Evolutionary conservation across 2,113 vertebrate species (phyloP), one percentile per base, ranked within the genome.

Genomic region (Vanacampus margaritifer): DNA sequence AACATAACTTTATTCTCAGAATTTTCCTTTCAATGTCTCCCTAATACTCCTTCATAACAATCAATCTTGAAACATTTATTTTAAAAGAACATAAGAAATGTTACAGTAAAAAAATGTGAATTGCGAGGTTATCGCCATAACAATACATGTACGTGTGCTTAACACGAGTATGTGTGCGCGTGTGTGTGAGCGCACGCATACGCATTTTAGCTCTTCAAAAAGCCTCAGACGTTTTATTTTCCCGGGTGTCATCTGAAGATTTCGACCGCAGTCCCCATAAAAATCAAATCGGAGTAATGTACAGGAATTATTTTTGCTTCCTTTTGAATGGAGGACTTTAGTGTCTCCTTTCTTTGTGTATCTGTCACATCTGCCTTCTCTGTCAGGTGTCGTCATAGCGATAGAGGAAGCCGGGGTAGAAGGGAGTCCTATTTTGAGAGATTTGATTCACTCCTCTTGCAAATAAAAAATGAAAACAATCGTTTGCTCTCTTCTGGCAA

Each of bases 61-160:
- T 76, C 80, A 82, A 85, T 88, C 78, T 86, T 79, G 79, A 87
- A 79, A 86, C 63, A 79, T 72, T 79, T 83, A 85, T 83, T 79
- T 85, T 83, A 88, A 83, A 80, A 78, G 36, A 81, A 70, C 82
- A 83, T 81, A 82, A 82, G 71, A 88, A 85, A 83, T 87, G 88
- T 91, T 88, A 88, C 80, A 84, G 86, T 85, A 70, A 89, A 84
- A 32, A 89, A 90, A 90, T 90, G 89, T 92, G 81, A 86, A 54
- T 62, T 70, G 81, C 74, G 65, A 77, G 84, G 81, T 87, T 84
- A 75, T 84, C 53, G 19, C 54, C 46, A 64, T 79, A 79, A 86
- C 84, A 78, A 80, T 61, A 76, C 21, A 45, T 86, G 75, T 85
- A 73, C 79, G 79, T 84, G 77, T 61, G 59, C 23, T 39, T 41